These are phyloP conservation scores for Lagodon rhomboides DNA, from an alignment of 2,797 vertebrate genomes.

Conservation along the genomic window DNA sequence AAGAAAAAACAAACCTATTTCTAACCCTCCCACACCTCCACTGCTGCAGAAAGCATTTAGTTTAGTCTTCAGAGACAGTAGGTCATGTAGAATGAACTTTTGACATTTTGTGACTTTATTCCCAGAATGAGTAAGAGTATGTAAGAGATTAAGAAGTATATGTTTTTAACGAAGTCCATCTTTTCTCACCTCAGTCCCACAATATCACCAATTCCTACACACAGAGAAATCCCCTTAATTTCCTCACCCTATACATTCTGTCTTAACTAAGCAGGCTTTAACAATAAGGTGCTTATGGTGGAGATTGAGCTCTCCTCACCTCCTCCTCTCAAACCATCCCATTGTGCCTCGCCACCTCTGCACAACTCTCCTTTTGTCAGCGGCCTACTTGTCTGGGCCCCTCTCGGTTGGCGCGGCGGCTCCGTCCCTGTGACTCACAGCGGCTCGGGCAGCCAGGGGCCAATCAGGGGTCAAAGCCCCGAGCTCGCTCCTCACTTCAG, in stretches of 20 bases:
- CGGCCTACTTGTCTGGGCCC: conserved; percentile 51
- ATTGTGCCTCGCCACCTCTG: conserved; percentile 79
- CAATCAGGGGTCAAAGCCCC: conserved; percentile 76
- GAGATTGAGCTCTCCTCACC: conserved; percentile 66
- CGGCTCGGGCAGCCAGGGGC: conserved; percentile 60
- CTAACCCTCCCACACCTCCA: conserved; percentile 18
- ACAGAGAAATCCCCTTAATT: conserved; percentile 57
- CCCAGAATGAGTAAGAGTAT: neutral
- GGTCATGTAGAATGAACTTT: neutral
- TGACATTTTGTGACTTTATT: neutral
- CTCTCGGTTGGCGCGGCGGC: conserved; percentile 47
- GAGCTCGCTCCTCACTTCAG: conserved; percentile 52
- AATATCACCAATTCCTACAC: conserved; percentile 29
- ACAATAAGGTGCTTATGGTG: conserved; percentile 68
- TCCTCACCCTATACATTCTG: conserved; percentile 37
- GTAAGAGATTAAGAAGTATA: neutral
- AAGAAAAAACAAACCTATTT: conserved; percentile 28
- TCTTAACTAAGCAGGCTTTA: conserved; percentile 66
- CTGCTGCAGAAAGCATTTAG: neutral
- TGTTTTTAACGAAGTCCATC: neutral
- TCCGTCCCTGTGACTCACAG: conserved; percentile 79
- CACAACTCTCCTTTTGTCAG: conserved; percentile 77
- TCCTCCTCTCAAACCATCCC: conserved; percentile 73
- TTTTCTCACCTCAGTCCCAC: neutral
- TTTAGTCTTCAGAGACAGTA: conserved; percentile 5